A percentile compares a stretch with the other conserved stretches of the same genome.
Conservation (phyloP, 2,797 vertebrate species). For the Discoglossus pictus region DNA sequence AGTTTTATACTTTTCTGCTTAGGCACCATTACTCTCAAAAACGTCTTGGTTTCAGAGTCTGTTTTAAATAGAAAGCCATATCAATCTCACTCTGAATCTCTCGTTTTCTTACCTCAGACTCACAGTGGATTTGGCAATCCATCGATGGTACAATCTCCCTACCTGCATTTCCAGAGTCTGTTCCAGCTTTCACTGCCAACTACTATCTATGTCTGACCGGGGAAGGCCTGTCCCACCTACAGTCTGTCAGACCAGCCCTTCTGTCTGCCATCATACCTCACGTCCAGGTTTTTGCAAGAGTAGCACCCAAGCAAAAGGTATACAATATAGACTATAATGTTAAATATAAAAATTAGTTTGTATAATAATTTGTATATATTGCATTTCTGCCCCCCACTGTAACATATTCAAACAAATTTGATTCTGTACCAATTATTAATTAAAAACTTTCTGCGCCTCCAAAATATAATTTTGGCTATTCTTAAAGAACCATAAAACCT, state of each 20-base stretch:
- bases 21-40: not conserved
- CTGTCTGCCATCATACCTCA: slow-evolving; percentile 84
- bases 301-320: slow-evolving; percentile 97
- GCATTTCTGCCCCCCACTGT: too few species aligned
- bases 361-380: too few species aligned
- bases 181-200: slow-evolving; percentile 65
- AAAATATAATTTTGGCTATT: too few species aligned
- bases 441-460: too few species aligned
- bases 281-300: slow-evolving; percentile 88
- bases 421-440: too few species aligned
- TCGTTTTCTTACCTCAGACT: slow-evolving; percentile 59
- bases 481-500: too few species aligned
- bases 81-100: not conserved
- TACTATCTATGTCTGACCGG: slow-evolving; percentile 90
- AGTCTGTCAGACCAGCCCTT: slow-evolving; percentile 66
- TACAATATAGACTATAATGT: not conserved
- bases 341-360: too few species aligned
- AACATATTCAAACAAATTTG: too few species aligned
- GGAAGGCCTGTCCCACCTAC: slow-evolving; percentile 80
- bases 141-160: slow-evolving; percentile 75
- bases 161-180: slow-evolving; percentile 66
- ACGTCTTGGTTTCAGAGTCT: too few species aligned
- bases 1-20: not conserved
- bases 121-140: slow-evolving; percentile 83
- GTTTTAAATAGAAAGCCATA: too few species aligned